Evolutionary conservation across 2,888 invertebrate genomes (phyloP).

Genomic region (Neria commutata): DNA sequence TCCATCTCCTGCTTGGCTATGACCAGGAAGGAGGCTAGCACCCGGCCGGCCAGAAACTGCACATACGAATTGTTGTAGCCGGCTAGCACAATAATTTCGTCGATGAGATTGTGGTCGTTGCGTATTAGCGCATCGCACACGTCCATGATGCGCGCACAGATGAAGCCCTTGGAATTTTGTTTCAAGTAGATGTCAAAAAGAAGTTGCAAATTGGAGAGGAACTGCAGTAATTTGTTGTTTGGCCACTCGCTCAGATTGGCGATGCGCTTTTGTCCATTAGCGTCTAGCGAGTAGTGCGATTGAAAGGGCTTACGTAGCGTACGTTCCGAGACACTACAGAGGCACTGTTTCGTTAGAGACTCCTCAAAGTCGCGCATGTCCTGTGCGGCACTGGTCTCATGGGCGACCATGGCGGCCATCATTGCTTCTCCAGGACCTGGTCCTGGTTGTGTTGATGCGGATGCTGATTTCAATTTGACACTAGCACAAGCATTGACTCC

Average conservation of each 20-base stretch:
- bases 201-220: conserved; percentile 82
- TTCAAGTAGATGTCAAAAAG: conserved; percentile 84
- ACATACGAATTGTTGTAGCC: conserved; percentile 81
- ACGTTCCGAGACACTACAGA: conserved; percentile 77
- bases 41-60: conserved; percentile 79
- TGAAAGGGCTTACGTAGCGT: conserved; percentile 75
- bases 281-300: conserved; percentile 64
- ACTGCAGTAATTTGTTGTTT: conserved; percentile 73
- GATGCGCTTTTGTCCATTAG: conserved; percentile 63
- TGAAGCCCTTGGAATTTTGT: conserved; percentile 80
- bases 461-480: not conserved
- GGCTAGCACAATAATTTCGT: conserved; percentile 80
- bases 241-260: conserved; percentile 69
- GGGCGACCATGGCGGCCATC: conserved; percentile 25
- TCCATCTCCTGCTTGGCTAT: conserved; percentile 83
- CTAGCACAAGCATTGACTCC: not conserved
- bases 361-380: conserved; percentile 61
- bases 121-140: conserved; percentile 80
- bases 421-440: conserved; percentile 5
- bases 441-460: conserved; percentile 8
- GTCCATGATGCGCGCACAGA: conserved; percentile 80
- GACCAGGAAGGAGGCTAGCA: conserved; percentile 81
- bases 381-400: conserved; percentile 37
- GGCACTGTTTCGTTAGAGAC: conserved; percentile 74
- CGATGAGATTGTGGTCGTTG: conserved; percentile 83